Percentiles rank a stretch among this genome's conserved stretches.
Evolutionary conservation across 2,888 invertebrate species (phyloP).

Genomic region (Sarcophaga rosellei): DNA sequence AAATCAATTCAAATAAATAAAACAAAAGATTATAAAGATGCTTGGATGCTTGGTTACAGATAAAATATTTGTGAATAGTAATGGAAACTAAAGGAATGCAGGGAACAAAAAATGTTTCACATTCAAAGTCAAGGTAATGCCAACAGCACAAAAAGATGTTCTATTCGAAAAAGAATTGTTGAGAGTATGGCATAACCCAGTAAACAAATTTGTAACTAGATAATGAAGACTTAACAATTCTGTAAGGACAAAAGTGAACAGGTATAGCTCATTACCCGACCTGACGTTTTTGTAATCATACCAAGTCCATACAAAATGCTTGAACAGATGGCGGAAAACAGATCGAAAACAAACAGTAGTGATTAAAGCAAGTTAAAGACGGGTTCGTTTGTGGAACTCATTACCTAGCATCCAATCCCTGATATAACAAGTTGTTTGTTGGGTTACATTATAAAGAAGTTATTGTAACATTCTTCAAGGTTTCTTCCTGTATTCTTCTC

Average conservation of each 20-base stretch:
- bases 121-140: constrained; percentile 65
- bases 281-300: too few relatives aligned
- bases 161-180: neutral
- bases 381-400: too few relatives aligned
- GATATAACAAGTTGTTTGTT: neutral
- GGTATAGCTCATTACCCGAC: too few relatives aligned
- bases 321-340: too few relatives aligned
- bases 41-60: neutral
- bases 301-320: too few relatives aligned
- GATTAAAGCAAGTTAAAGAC: too few relatives aligned
- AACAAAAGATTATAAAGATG: constrained; percentile 58
- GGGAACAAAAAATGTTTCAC: neutral
- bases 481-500: constrained; percentile 21
- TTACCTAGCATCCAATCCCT: neutral
- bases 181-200: constrained; percentile 8
- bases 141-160: neutral
- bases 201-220: neutral
- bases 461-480: constrained; percentile 34
- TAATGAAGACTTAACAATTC: too few relatives aligned
- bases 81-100: neutral
- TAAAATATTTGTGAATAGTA: constrained; percentile 23
- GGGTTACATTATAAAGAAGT: constrained; percentile 11
- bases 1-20: constrained; percentile 64
- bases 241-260: too few relatives aligned
- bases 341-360: too few relatives aligned